Evolutionary conservation across 1,140 invertebrate genomes (phyloP), one percentile per base, ranked within the genome.

Genomic region (Drosophila parabipectinata): DNA sequence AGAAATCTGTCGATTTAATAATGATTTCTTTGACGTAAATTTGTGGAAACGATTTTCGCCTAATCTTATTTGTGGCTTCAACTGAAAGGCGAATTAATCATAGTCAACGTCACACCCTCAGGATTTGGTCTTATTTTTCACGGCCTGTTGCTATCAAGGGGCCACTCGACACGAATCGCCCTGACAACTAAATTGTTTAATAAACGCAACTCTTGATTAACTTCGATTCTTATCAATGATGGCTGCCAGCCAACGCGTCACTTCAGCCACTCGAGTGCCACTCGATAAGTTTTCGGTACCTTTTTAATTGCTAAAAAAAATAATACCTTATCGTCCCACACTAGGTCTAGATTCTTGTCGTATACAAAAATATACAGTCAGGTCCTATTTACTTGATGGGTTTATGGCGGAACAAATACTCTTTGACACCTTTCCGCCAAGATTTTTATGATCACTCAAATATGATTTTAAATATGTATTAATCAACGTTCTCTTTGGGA

Each of bases 131-230:
- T 41, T 64, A 55, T 72, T 72, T 62, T 80, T 71, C 71, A 73
- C 44, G 71, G 68, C 44, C 15, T 21, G 7, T 14, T 9, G 24
- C 56, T 69, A 73, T 73, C 68, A 5, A n/a, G 1, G 24, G 24
- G 18, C 15, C 59, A 74, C 69, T 74, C 15, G 32, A 74, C 5
- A 7, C 41, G 41, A 44, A 24, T 10, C 71, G 15, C 53, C 72
- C 71, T 71, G 75, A 62, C 54, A 79, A 79, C 79, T 60, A 66
- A 78, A 79, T 79, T 62, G 79, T 78, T 82, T 78, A 78, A 72
- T 75, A 83, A 82, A 83, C 74, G 74, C 69, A 69, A 60, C 63
- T 59, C 44, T 48, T 56, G 72, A 75, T 74, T 37, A 47, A 39
- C 37, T 60, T 32, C 18, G 69, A 82, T 82, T 45, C 30, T 28